Evolutionary conservation across 2,113 vertebrate genomes (phyloP).

Genomic region (Chlamydotis undulata): DNA sequence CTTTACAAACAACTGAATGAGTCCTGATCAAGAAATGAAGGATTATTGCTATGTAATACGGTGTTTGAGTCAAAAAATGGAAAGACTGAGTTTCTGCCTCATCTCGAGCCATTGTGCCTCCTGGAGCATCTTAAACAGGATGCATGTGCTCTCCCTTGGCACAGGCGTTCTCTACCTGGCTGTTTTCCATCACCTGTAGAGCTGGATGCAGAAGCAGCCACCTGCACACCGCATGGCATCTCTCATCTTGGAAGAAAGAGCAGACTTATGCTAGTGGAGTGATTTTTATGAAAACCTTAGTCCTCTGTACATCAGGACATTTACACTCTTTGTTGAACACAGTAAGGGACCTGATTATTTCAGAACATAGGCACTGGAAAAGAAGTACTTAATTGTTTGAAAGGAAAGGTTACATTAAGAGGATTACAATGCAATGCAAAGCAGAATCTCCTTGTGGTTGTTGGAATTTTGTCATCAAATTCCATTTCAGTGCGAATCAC

Average conservation of each 20-base stretch:
- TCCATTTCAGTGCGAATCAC: neutral
- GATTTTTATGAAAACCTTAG: neutral
- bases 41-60: neutral
- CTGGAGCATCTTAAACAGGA: neutral
- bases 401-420: neutral
- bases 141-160: neutral
- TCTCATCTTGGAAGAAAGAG: neutral
- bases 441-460: neutral
- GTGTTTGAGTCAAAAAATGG: neutral
- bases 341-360: neutral
- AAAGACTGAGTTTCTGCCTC: neutral
- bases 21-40: neutral
- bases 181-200: neutral
- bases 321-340: neutral
- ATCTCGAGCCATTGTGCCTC: neutral
- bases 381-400: neutral
- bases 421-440: neutral
- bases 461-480: neutral
- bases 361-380: neutral
- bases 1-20: neutral
- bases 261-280: neutral
- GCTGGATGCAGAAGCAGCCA: neutral
- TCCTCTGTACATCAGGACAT: neutral
- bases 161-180: neutral
- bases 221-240: neutral